Conservation (phyloP, 2,888 invertebrate genomes). For the Petrophora chlorosata region DNA sequence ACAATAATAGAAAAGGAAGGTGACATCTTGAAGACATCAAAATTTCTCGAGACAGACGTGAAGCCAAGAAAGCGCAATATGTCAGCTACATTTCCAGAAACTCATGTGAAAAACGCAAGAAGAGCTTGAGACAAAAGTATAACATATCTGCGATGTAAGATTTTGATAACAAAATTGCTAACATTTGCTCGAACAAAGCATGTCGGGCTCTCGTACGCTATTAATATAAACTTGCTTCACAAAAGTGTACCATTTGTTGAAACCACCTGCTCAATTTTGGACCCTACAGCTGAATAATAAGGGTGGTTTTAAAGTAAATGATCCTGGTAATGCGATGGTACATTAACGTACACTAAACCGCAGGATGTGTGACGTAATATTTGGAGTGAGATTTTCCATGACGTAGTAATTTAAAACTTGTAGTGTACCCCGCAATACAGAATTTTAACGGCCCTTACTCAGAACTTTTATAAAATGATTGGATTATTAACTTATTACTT, state of each 20-base stretch:
- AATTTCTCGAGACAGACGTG: constrained; percentile 7
- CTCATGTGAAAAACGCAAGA: constrained; percentile 17
- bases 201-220: constrained; percentile 27
- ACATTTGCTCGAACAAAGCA: constrained; percentile 33
- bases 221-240: constrained; percentile 37
- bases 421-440: constrained; percentile 15
- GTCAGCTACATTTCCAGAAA: constrained; percentile 7
- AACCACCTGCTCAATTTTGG: constrained; percentile 6
- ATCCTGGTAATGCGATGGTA: constrained; percentile 17
- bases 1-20: not conserved
- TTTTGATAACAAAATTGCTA: constrained; percentile 35
- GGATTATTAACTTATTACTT: constrained; percentile 1
- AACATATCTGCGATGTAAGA: constrained; percentile 22
- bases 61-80: constrained; percentile 2
- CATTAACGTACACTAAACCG: constrained; percentile 29
- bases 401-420: constrained; percentile 37
- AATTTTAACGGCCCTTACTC: constrained; percentile 14
- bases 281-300: constrained; percentile 6
- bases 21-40: constrained; percentile 6
- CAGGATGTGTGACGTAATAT: constrained; percentile 39
- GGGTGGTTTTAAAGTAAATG: constrained; percentile 2
- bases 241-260: constrained; percentile 11
- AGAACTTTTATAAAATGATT: constrained; percentile 18
- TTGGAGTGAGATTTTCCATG: constrained; percentile 38
- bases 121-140: constrained; percentile 19